These are phyloP conservation scores for Eumaeus atala DNA, from an alignment of 1,140 invertebrate species.

Conservation along the genomic window DNA sequence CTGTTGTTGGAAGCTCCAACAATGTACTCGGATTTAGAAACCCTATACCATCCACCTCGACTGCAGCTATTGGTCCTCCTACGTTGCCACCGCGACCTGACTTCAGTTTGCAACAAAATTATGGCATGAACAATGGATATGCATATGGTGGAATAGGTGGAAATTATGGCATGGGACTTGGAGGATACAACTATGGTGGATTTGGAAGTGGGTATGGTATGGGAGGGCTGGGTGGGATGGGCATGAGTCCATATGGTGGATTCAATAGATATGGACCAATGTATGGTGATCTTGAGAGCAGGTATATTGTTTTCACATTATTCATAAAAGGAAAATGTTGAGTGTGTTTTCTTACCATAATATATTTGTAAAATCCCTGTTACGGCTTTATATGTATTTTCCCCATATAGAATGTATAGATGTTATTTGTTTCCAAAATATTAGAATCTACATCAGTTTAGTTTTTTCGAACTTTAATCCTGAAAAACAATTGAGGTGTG, in stretches of 20 bases:
- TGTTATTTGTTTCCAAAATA: not conserved
- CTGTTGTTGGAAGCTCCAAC: slow-evolving; percentile 21
- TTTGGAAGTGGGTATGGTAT: slow-evolving; percentile 37
- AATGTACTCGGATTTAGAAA: slow-evolving; percentile 41
- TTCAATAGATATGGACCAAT: slow-evolving; percentile 69
- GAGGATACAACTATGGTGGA: slow-evolving; percentile 29
- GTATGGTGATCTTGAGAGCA: slow-evolving; percentile 78
- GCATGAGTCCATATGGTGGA: slow-evolving; percentile 47
- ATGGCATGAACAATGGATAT: slow-evolving; percentile 37
- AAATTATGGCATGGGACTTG: slow-evolving; percentile 33
- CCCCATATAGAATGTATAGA: too few species aligned
- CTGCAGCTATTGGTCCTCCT: slow-evolving; percentile 31
- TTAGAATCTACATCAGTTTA: not conserved
- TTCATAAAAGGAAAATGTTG: slow-evolving; percentile 19
- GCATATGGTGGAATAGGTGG: slow-evolving; percentile 40
- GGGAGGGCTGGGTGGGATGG: slow-evolving; percentile 44
- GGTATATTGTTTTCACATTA: slow-evolving; percentile 47
- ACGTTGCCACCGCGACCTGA: slow-evolving; percentile 52
- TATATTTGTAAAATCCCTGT: too few species aligned
- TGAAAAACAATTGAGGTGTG: too few species aligned
- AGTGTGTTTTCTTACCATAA: not conserved
- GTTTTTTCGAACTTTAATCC: not conserved
- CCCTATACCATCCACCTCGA: slow-evolving; percentile 39
- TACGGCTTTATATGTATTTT: too few species aligned
- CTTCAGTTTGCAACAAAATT: slow-evolving; percentile 31